Conservation (phyloP, 2,797 vertebrate species). For the Sardinella longiceps region DNA sequence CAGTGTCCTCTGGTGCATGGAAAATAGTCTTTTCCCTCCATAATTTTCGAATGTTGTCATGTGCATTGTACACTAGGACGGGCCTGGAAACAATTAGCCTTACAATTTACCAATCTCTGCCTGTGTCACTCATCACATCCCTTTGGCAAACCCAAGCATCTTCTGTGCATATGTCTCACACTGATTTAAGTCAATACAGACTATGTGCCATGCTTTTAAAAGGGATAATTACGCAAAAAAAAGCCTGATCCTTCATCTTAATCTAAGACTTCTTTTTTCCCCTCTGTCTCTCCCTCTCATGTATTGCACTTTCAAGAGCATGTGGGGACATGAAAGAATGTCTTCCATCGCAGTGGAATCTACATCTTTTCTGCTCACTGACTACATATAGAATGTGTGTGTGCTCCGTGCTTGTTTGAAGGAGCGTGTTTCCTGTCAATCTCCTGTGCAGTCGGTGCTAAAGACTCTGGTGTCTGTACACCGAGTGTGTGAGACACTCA, state of each 20-base stretch:
- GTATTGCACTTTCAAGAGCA: constrained; percentile 17
- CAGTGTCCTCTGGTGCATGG: constrained; percentile 75
- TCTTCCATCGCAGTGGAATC: constrained; percentile 1
- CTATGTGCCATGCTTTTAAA: constrained; percentile 11
- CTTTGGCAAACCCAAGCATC: constrained; percentile 22
- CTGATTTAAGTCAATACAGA: constrained; percentile 33
- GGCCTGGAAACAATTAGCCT: constrained; percentile 78
- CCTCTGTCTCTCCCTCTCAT: not conserved
- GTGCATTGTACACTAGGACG: constrained; percentile 73
- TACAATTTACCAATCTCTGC: constrained; percentile 57
- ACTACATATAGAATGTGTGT: not conserved
- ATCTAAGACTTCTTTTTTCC: not conserved
- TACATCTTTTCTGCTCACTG: not conserved
- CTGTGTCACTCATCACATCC: constrained; percentile 52
- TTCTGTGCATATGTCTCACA: constrained; percentile 34
- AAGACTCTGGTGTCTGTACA: not conserved
- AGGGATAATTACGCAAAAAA: constrained; percentile 33
- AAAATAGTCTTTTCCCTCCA: constrained; percentile 77
- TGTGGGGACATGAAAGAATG: constrained; percentile 3
- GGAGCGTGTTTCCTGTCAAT: not conserved
- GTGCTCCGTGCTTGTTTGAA: not conserved
- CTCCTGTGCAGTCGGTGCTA: not conserved
- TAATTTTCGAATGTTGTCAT: constrained; percentile 73
- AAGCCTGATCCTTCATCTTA: constrained; percentile 15
- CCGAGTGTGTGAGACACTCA: not conserved